Evolutionary conservation across 2,797 vertebrate species (phyloP).

Genomic region (Sitta carolinensis): DNA sequence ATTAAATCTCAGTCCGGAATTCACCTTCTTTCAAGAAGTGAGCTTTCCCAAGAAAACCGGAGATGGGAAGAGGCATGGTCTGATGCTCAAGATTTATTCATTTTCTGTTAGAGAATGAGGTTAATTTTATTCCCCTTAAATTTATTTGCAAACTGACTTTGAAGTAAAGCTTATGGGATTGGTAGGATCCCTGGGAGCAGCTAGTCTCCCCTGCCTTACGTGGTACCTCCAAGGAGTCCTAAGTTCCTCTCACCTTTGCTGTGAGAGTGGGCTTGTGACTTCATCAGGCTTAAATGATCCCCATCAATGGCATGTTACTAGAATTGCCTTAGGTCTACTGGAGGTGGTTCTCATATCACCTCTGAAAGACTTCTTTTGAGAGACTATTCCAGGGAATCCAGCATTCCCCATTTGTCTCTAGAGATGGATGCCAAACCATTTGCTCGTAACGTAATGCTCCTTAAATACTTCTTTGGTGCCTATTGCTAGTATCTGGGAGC

Average conservation of each 20-base stretch:
- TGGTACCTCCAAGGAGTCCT: not conserved
- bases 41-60: constrained; percentile 26
- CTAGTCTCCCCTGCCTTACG: not conserved
- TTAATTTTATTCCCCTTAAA: constrained; percentile 5
- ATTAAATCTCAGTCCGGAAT: not conserved
- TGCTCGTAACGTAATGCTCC: not conserved
- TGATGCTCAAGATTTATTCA: not conserved
- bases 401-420: not conserved
- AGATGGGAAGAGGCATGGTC: not conserved
- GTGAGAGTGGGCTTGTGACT: not conserved
- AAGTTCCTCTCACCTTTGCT: not conserved
- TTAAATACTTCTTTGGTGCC: not conserved
- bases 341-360: not conserved
- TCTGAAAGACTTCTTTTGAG: not conserved
- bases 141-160: constrained; percentile 10
- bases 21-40: constrained; percentile 19
- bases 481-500: not conserved
- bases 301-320: not conserved
- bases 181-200: not conserved
- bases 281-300: not conserved
- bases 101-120: constrained; percentile 15
- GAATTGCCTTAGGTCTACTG: not conserved
- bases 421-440: constrained; percentile 6
- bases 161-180: not conserved
- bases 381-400: not conserved